phyloP scores from a whole-genome alignment of 30 jellyfish, hydroid and myxozoan genomes.

The Phacellophora camtschatica region DNA sequence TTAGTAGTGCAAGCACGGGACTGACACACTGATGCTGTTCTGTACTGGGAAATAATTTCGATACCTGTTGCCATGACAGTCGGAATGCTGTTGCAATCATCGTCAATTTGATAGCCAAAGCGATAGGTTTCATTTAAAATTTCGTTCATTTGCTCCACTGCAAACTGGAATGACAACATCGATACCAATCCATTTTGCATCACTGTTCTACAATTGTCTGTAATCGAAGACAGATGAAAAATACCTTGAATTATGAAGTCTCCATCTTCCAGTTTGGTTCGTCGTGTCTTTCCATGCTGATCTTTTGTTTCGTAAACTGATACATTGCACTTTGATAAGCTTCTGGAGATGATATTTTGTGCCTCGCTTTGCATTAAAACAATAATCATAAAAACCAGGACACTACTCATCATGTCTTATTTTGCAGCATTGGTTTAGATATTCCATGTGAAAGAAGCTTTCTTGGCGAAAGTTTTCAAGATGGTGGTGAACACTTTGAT shows the following conservation, averaged over 20 bases:
- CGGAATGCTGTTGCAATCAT: conserved; percentile 72
- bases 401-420: no score
- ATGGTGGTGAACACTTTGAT: no score
- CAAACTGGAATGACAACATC: conserved; percentile 64
- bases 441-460: no score
- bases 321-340: conserved; percentile 1
- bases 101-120: conserved; percentile 82
- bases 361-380: no score
- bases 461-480: no score
- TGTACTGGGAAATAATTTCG: conserved; percentile 69
- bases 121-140: background rate
- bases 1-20: conserved; percentile 44
- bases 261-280: conserved; percentile 40
- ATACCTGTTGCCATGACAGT: conserved; percentile 88
- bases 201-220: conserved; percentile 33
- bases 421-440: no score
- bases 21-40: conserved; percentile 77
- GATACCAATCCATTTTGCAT: conserved; percentile 54
- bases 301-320: background rate
- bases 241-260: conserved; percentile 75
- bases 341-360: background rate
- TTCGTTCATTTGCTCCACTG: conserved; percentile 47
- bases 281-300: conserved; percentile 6
- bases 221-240: conserved; percentile 36
- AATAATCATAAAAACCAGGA: no score